Evolutionary conservation across 2,113 vertebrate species (phyloP), one percentile per base, ranked within the genome.

Genomic region (Gavialis gangeticus): DNA sequence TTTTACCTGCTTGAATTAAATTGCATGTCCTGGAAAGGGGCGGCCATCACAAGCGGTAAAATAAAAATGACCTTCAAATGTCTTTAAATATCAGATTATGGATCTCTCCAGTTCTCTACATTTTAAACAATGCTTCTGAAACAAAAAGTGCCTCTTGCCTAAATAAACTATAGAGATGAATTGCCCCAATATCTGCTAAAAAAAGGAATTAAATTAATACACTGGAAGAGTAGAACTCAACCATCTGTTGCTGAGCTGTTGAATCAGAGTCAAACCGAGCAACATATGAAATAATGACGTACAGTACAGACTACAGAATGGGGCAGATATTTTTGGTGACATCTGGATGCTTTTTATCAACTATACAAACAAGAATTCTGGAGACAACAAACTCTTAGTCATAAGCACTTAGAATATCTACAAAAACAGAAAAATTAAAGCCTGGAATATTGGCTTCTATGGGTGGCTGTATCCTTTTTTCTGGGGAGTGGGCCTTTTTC

Each of bases 321-420:
- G 93, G 93, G 91, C 87, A 93, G 88, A 92, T 96, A 92, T 95
- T 96, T 96, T 87, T 85, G 85, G 89, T 94, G 95, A 92, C 96
- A 96, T 96, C 96, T 97, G 95, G 94, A 91, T 96, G 77, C 92
- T 90, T 97, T 95, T 93, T 83, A 92, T 96, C 93, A 92, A 66
- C 88, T 87, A 9, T 81, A 92, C 69, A 94, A 94, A 91, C 91
- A 94, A 90, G 85, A 83, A 77, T 91, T 95, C 87, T 19, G 86
- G 79, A 63, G 86, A 90, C 81, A 96, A 87, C 81, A 93, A 91
- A 87, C 85, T 94, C 78, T 87, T 88, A 82, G 75, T 93, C 22
- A 21, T 46, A 18, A 56, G 86, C 2, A 6, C 24, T 90, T 86
- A 64, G 66, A 84, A 69, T 85, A 73, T 79, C 77, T 86, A 12